Conservation (phyloP, 1,140 invertebrate genomes). For the Diabrotica virgifera region DNA sequence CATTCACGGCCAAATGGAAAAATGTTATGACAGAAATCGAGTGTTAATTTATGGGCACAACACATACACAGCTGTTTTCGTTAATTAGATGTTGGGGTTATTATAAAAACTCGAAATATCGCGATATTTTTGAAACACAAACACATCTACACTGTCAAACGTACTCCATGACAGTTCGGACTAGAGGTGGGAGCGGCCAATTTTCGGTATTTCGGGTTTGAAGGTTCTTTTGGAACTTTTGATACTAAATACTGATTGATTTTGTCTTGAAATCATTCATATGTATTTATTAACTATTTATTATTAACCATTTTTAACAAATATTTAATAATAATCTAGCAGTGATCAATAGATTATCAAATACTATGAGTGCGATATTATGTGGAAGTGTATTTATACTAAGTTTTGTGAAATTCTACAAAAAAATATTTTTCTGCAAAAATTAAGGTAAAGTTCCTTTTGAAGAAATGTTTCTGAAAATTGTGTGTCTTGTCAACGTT, state of each 20-base stretch:
- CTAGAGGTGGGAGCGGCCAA: conserved; percentile 20
- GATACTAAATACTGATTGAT: not conserved
- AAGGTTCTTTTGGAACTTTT: not conserved
- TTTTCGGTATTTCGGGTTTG: not conserved
- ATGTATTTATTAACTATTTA: not conserved
- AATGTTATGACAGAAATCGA: conserved; percentile 28
- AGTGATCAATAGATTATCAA: too few species aligned
- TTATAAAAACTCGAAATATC: conserved; percentile 39
- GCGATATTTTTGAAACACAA: conserved; percentile 44
- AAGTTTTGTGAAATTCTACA: too few species aligned
- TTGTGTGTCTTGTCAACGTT: too few species aligned
- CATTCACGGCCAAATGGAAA: conserved; percentile 18
- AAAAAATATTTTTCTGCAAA: too few species aligned
- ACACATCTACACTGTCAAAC: conserved; percentile 43
- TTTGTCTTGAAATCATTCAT: not conserved
- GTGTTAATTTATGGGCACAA: conserved; percentile 19
- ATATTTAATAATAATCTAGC: too few species aligned
- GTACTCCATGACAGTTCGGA: conserved; percentile 43
- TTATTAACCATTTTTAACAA: not conserved
- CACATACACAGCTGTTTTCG: conserved; percentile 34
- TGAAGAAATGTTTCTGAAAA: too few species aligned
- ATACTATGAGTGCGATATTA: too few species aligned
- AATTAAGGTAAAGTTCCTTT: too few species aligned
- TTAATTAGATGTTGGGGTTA: conserved; percentile 34
- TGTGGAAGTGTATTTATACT: too few species aligned